Conservation (phyloP, 2,888 invertebrate species). For the Parnassius apollo region DNA sequence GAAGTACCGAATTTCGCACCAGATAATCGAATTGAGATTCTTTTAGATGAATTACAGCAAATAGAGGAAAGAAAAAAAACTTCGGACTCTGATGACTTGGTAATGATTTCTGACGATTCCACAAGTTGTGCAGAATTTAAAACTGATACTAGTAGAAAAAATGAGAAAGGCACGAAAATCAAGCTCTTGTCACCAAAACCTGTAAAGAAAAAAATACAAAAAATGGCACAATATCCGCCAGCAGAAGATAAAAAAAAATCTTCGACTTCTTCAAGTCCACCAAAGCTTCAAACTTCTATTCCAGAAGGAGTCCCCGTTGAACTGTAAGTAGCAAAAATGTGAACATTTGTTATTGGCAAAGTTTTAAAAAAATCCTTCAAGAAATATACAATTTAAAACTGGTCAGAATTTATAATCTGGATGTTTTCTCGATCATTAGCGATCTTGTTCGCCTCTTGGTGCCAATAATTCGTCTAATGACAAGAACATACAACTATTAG, state of each 20-base stretch:
- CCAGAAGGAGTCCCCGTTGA: slow-evolving; percentile 53
- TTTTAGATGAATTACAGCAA: not conserved
- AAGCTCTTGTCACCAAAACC: not conserved
- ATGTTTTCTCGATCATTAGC: no score
- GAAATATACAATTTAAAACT: no score
- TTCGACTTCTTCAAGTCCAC: no score
- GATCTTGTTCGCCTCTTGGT: no score
- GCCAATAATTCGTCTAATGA: no score
- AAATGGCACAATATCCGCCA: not conserved
- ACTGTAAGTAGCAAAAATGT: slow-evolving; percentile 47
- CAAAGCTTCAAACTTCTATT: slow-evolving; percentile 10
- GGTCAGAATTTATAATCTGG: no score
- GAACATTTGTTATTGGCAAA: no score
- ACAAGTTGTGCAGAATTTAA: not conserved
- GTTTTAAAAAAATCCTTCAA: no score
- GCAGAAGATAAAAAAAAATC: not conserved
- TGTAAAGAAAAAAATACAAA: not conserved
- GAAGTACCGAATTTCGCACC: not conserved
- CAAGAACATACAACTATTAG: no score
- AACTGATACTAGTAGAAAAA: not conserved
- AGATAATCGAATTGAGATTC: not conserved
- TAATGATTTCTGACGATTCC: slow-evolving; percentile 3
- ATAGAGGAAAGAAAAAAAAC: slow-evolving; percentile 10
- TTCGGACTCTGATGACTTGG: slow-evolving; percentile 17
- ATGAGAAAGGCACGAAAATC: not conserved